Percentiles rank a stretch among this genome's conserved stretches.
These are phyloP conservation scores for Oscheius onirici DNA, from an alignment of 2,888 invertebrate genomes.

Conservation along the genomic window DNA sequence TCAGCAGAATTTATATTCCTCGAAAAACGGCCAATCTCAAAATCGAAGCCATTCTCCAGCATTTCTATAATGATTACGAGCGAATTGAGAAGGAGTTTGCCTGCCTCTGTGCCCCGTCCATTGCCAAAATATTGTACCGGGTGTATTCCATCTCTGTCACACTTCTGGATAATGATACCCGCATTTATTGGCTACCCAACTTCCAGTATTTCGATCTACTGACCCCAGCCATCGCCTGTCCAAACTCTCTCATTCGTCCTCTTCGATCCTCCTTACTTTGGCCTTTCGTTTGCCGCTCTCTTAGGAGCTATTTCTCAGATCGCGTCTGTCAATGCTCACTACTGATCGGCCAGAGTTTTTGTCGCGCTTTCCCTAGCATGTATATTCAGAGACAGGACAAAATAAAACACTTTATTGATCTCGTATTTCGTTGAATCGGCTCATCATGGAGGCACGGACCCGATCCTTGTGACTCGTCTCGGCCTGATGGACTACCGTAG, in stretches of 20 bases:
- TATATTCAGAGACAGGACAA: no score
- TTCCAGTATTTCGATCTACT: constrained; percentile 10
- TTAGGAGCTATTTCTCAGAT: neutral
- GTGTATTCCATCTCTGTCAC: constrained; percentile 1
- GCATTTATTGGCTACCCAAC: neutral
- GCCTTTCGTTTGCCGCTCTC: constrained; percentile 4
- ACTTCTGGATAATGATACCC: constrained; percentile 2
- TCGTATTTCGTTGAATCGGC: constrained; percentile 38
- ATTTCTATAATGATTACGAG: constrained; percentile 9
- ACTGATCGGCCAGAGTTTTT: no score
- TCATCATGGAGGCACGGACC: constrained; percentile 50
- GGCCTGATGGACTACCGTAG: constrained; percentile 42
- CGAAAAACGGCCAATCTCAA: constrained; percentile 16
- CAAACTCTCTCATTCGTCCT: neutral
- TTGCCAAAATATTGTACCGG: constrained; percentile 10
- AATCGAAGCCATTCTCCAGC: constrained; percentile 7
- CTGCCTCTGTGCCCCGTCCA: constrained; percentile 17
- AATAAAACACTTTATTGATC: neutral
- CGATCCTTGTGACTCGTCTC: constrained; percentile 51
- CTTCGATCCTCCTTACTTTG: constrained; percentile 16
- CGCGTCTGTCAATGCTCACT: neutral
- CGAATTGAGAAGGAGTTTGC: constrained; percentile 6
- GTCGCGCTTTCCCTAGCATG: no score
- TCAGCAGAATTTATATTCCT: constrained; percentile 10
- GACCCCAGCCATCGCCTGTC: neutral